These are phyloP conservation scores for Streptopelia turtur DNA, from an alignment of 2,797 vertebrate genomes.

Conservation along the genomic window DNA sequence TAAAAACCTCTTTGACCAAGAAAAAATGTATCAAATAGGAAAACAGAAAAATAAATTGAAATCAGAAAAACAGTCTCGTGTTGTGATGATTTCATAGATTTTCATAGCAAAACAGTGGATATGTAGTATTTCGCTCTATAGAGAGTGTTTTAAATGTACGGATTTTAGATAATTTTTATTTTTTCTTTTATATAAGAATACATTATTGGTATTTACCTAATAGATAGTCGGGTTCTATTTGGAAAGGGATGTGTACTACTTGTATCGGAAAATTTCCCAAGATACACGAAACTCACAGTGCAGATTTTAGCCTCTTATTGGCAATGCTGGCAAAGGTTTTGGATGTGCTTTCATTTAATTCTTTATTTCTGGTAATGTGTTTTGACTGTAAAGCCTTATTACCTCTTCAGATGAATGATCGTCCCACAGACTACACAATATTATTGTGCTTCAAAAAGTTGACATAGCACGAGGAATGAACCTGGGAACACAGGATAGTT, in stretches of 20 bases:
- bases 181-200: background rate
- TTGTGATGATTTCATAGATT: background rate
- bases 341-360: conserved; percentile 20
- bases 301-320: background rate
- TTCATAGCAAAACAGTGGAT: background rate
- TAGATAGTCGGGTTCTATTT: background rate
- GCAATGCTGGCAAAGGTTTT: conserved; percentile 8
- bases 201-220: background rate
- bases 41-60: background rate
- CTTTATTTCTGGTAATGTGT: background rate
- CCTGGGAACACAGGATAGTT: background rate
- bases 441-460: background rate
- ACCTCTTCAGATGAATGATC: background rate
- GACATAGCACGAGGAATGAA: background rate
- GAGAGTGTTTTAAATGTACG: background rate
- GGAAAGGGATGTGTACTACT: background rate
- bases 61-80: background rate
- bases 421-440: background rate
- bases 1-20: background rate
- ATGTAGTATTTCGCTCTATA: background rate
- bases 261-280: background rate
- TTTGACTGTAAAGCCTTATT: background rate
- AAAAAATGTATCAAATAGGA: background rate
- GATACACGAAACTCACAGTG: background rate
- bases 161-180: background rate